Evolutionary conservation across 1,140 invertebrate genomes (phyloP).

Genomic region (Panulirus ornatus): DNA sequence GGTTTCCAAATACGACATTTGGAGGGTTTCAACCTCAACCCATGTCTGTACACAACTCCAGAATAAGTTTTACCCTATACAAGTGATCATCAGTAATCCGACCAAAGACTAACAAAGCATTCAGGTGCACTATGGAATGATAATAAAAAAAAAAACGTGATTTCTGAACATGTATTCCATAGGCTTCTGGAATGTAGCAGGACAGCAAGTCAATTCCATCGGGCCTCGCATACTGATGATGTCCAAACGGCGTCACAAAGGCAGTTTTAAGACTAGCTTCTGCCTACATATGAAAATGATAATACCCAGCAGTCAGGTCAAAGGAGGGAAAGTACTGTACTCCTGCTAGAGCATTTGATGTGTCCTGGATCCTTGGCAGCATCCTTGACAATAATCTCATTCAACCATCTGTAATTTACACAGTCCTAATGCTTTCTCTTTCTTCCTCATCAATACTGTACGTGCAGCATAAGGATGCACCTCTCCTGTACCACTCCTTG

Average conservation of each 20-base stretch:
- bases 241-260: constrained; percentile 21
- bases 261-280: constrained; percentile 27
- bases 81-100: constrained; percentile 1
- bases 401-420: constrained; percentile 33
- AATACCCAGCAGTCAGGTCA: constrained; percentile 3
- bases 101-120: constrained; percentile 37
- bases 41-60: too few relatives aligned
- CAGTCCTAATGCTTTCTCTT: constrained; percentile 13
- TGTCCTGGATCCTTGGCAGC: constrained; percentile 20
- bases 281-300: background rate
- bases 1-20: background rate
- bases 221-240: constrained; percentile 10
- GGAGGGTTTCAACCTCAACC: constrained; percentile 30
- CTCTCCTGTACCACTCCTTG: constrained; percentile 14
- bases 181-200: background rate
- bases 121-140: too few relatives aligned
- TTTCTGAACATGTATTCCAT: too few relatives aligned
- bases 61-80: background rate
- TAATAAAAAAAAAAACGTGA: background rate
- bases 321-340: background rate
- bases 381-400: constrained; percentile 16
- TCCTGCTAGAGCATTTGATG: constrained; percentile 15
- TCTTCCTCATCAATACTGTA: constrained; percentile 23
- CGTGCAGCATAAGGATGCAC: constrained; percentile 12
- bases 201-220: constrained; percentile 26